Percentiles rank a stretch among this genome's conserved stretches.
phyloP scores from a whole-genome alignment of 2,888 invertebrate species.

The Pseudanteris insignis region DNA sequence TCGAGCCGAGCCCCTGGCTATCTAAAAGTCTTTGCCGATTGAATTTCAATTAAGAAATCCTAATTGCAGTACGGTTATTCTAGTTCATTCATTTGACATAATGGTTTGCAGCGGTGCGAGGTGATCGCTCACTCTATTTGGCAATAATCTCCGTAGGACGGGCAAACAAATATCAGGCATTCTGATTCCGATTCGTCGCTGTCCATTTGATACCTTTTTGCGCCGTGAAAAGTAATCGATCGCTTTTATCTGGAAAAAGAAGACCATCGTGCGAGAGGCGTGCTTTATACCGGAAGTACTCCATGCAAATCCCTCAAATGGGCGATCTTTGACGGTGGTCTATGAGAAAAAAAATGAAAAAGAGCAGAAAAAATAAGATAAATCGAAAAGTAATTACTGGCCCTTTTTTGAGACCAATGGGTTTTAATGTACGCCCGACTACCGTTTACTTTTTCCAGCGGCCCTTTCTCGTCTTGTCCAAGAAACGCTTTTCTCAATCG shows the following conservation, averaged over 20 bases:
- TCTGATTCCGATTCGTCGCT: background rate
- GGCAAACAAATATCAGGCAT: conserved; percentile 2
- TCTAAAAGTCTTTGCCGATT: background rate
- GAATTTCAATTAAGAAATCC: conserved; percentile 23
- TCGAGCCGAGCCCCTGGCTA: too few species aligned
- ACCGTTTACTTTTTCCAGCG: conserved; percentile 12
- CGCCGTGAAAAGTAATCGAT: conserved; percentile 11
- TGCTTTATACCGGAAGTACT: conserved; percentile 51
- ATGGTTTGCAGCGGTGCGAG: conserved; percentile 1
- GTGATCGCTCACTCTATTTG: conserved; percentile 20
- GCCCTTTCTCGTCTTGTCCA: conserved; percentile 1
- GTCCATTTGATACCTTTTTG: conserved; percentile 18
- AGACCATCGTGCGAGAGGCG: conserved; percentile 14
- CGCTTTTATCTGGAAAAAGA: conserved; percentile 16
- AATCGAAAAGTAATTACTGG: conserved; percentile 60
- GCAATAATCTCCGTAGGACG: conserved; percentile 8
- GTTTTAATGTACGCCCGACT: conserved; percentile 28
- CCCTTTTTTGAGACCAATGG: conserved; percentile 11
- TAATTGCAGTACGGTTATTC: conserved; percentile 22
- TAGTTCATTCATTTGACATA: conserved; percentile 9
- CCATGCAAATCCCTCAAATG: conserved; percentile 54
- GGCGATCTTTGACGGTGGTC: conserved; percentile 60
- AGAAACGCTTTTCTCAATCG: conserved; percentile 12
- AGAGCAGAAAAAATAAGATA: conserved; percentile 50
- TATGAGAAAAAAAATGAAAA: background rate